These are phyloP conservation scores for Gnathonemus longibarbis DNA, from an alignment of 2,113 vertebrate genomes.

Conservation along the genomic window DNA sequence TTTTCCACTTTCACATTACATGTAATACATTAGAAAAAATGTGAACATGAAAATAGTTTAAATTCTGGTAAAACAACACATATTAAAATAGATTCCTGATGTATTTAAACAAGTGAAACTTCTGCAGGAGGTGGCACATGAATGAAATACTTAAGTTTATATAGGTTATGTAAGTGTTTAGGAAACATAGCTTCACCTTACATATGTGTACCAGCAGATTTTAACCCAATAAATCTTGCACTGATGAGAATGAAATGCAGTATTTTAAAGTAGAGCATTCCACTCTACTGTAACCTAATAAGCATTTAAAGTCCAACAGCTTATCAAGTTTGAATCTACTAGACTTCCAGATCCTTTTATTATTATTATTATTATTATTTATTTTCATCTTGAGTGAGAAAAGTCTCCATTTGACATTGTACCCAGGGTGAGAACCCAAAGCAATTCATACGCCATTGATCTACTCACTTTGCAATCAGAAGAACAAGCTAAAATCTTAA, in stretches of 20 bases:
- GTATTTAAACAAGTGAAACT: neutral
- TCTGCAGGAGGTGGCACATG: neutral
- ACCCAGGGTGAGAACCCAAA: neutral
- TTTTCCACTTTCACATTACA: constrained; percentile 6
- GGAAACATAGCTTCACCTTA: neutral
- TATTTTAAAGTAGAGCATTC: constrained; percentile 8
- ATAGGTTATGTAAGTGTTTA: neutral
- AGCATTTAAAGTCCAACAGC: neutral
- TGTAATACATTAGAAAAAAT: neutral
- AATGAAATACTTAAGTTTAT: neutral
- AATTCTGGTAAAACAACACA: constrained; percentile 7
- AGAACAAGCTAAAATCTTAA: neutral
- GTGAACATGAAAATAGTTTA: constrained; percentile 5
- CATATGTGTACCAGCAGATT: neutral
- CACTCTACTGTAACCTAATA: neutral
- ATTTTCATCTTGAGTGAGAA: neutral
- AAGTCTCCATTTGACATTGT: neutral
- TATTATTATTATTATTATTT: neutral
- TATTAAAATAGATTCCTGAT: neutral
- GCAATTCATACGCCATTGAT: neutral
- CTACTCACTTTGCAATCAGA: neutral
- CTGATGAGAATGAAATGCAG: neutral
- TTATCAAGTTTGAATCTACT: neutral
- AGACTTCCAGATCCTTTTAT: neutral
- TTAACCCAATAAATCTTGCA: neutral